Conservation (phyloP, 53 echinoderm and acorn worm species). For the Holothuria scabra region DNA sequence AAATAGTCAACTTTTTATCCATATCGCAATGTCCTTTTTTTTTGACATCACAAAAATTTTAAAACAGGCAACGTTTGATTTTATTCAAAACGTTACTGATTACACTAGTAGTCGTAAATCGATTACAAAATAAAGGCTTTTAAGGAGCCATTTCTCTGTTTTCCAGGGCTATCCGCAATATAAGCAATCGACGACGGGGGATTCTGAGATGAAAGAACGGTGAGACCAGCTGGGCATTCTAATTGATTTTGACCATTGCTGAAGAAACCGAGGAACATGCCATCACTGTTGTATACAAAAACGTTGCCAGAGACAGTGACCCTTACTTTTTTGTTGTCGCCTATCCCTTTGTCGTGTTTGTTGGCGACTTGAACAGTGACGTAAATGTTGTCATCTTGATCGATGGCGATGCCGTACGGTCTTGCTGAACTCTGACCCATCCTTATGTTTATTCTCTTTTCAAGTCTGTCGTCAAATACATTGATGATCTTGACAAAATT, state of each 20-base stretch:
- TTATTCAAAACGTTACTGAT: too few species aligned
- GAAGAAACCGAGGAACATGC: background rate
- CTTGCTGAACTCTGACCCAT: background rate
- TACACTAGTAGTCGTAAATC: too few species aligned
- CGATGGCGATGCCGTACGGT: background rate
- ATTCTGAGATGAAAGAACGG: background rate
- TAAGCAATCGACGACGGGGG: background rate
- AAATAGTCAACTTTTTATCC: too few species aligned
- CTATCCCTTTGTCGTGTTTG: background rate
- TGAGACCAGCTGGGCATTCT: background rate
- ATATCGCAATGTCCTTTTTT: too few species aligned
- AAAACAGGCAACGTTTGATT: too few species aligned
- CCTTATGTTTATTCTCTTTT: background rate
- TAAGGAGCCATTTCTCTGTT: background rate
- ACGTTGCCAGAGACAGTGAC: background rate
- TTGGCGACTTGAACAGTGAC: conserved; percentile 4
- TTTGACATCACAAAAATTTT: too few species aligned
- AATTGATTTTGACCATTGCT: background rate
- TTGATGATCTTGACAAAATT: conserved; percentile 2
- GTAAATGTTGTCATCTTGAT: background rate
- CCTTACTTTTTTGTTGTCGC: background rate
- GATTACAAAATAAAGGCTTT: background rate
- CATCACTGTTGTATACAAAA: background rate
- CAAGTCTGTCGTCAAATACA: background rate
- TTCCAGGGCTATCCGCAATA: background rate